Percentiles rank a stretch among this genome's conserved stretches.
phyloP scores from a whole-genome alignment of 2,113 vertebrate genomes.

The Aptenodytes patagonicus region DNA sequence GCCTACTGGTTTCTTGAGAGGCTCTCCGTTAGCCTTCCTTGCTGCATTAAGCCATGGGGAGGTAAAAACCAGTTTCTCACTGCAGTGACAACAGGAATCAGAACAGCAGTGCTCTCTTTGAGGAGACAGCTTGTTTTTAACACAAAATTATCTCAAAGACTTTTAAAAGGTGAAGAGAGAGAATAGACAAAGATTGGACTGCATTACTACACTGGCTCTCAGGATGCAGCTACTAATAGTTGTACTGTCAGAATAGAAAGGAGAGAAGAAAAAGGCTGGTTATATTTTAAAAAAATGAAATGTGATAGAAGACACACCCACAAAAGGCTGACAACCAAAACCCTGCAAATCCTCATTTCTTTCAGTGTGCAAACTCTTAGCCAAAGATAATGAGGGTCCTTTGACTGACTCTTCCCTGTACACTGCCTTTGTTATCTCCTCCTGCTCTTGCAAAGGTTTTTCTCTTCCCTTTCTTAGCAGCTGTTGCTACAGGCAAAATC shows the following conservation, averaged over 20 bases:
- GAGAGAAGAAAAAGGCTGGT: background rate
- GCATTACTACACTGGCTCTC: background rate
- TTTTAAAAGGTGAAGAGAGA: background rate
- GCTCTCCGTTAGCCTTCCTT: background rate
- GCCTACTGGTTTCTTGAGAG: background rate
- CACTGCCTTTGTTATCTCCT: background rate
- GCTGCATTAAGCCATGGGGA: background rate
- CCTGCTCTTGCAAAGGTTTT: background rate
- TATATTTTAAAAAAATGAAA: background rate
- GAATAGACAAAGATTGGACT: background rate
- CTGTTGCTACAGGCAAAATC: slow-evolving; percentile 24
- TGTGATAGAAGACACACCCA: background rate
- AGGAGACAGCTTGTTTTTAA: background rate
- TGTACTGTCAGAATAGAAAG: background rate
- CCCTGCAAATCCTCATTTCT: background rate
- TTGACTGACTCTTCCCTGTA: background rate
- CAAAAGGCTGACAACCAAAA: background rate
- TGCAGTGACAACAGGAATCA: background rate
- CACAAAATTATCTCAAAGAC: background rate
- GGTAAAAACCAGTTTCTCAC: background rate
- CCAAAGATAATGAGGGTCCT: background rate
- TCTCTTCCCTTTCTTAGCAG: slow-evolving; percentile 11
- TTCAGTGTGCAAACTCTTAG: background rate
- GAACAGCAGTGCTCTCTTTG: background rate
- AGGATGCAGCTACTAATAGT: background rate